Percentiles rank a stretch among this genome's conserved stretches.
Evolutionary conservation across 2,113 vertebrate species (phyloP).

Genomic region (Gorsachius goisagi): DNA sequence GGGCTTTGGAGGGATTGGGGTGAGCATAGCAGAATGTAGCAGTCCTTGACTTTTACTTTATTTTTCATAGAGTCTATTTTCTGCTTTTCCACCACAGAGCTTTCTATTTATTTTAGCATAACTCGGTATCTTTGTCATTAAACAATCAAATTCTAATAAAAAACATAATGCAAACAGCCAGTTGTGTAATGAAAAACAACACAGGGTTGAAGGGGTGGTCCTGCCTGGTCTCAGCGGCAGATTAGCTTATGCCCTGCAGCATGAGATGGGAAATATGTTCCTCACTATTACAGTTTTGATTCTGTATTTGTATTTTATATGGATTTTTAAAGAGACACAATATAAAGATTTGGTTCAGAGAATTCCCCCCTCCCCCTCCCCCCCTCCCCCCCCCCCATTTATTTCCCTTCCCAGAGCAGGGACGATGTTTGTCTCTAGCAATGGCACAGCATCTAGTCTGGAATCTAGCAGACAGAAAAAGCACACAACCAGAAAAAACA

Average conservation of each 20-base stretch:
- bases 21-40: neutral
- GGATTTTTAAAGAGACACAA: slow-evolving; percentile 20
- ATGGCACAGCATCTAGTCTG: neutral
- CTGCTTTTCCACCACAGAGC: neutral
- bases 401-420: neutral
- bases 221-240: slow-evolving; percentile 38
- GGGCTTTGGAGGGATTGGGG: neutral
- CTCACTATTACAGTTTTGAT: neutral
- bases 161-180: slow-evolving; percentile 44
- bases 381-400: too few species aligned
- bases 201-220: neutral
- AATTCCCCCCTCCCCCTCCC: neutral
- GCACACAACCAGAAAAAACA: neutral
- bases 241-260: slow-evolving; percentile 56
- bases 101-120: slow-evolving; percentile 53
- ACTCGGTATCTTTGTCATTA: slow-evolving; percentile 52
- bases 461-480: neutral
- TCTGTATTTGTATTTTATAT: slow-evolving; percentile 14
- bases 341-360: neutral
- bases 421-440: neutral
- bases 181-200: slow-evolving; percentile 54
- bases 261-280: neutral
- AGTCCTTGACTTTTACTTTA: slow-evolving; percentile 11
- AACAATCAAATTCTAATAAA: slow-evolving; percentile 58
- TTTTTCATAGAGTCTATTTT: slow-evolving; percentile 7